phyloP scores from a whole-genome alignment of 2,113 vertebrate species.

The Ictalurus punctatus region DNA sequence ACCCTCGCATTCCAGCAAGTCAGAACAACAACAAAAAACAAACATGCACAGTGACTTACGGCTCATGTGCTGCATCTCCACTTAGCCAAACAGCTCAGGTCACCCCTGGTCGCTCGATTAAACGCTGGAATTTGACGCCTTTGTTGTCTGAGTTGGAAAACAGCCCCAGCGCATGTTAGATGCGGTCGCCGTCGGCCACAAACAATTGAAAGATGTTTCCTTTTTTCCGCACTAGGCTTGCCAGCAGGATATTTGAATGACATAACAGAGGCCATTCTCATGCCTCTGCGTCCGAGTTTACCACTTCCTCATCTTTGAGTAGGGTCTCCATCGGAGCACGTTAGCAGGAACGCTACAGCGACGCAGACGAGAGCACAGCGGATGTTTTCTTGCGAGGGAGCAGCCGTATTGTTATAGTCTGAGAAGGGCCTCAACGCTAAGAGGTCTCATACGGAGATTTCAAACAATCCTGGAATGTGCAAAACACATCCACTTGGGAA shows the following conservation, averaged over 20 bases:
- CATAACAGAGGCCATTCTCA: constrained; percentile 53
- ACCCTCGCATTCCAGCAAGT: constrained; percentile 8
- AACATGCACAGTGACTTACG: constrained; percentile 55
- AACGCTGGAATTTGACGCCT: constrained; percentile 65
- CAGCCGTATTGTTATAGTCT: constrained; percentile 7
- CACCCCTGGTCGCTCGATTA: constrained; percentile 56
- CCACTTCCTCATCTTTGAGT: constrained; percentile 47
- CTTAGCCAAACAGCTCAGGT: constrained; percentile 38
- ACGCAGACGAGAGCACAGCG: constrained; percentile 48
- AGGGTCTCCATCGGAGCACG: constrained; percentile 13
- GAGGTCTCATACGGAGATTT: background rate
- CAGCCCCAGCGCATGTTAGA: constrained; percentile 32
- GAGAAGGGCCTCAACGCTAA: constrained; percentile 1
- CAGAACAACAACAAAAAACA: background rate
- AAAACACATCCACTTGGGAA: constrained; percentile 13
- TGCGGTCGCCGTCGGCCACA: constrained; percentile 59
- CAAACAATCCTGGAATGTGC: constrained; percentile 18
- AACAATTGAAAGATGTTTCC: constrained; percentile 64
- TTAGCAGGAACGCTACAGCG: constrained; percentile 33
- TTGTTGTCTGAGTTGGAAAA: constrained; percentile 65
- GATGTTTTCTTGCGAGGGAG: constrained; percentile 36
- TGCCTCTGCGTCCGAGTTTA: constrained; percentile 44
- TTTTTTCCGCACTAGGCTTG: constrained; percentile 54
- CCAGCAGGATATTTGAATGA: constrained; percentile 54
- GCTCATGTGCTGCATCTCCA: constrained; percentile 47